Percentiles rank a stretch among this genome's conserved stretches.
Evolutionary conservation across 1,140 invertebrate genomes (phyloP).

Genomic region (Drosophila serrata): DNA sequence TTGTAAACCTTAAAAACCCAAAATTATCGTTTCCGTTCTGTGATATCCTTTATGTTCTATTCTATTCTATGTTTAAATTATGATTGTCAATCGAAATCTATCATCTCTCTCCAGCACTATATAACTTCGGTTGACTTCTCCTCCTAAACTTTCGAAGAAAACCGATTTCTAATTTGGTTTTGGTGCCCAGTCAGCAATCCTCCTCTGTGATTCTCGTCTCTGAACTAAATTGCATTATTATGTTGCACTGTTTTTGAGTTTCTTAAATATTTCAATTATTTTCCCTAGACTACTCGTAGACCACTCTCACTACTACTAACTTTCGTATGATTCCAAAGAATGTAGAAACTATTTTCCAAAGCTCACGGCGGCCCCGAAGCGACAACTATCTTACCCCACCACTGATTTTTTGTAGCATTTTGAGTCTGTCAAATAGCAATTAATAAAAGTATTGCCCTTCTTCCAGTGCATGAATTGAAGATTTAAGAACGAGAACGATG

Average conservation of each 20-base stretch:
- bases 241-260: conserved; percentile 34
- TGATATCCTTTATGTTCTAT: conserved; percentile 21
- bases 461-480: conserved; percentile 61
- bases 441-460: conserved; percentile 34
- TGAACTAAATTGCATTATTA: conserved; percentile 33
- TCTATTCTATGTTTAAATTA: conserved; percentile 13
- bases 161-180: conserved; percentile 24
- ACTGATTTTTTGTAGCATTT: conserved; percentile 59
- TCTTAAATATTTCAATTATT: conserved; percentile 6
- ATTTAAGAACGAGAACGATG: neutral
- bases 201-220: conserved; percentile 33
- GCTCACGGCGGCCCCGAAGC: conserved; percentile 39
- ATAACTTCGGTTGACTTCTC: conserved; percentile 31
- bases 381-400: conserved; percentile 25
- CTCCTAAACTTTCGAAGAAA: conserved; percentile 6
- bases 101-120: conserved; percentile 49
- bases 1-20: conserved; percentile 1
- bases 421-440: conserved; percentile 58
- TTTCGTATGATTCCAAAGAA: conserved; percentile 20
- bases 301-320: conserved; percentile 25
- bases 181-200: conserved; percentile 13
- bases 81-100: conserved; percentile 34
- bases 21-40: conserved; percentile 38
- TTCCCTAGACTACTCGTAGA: conserved; percentile 39
- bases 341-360: conserved; percentile 40